Evolutionary conservation across 1,140 invertebrate species (phyloP).

Genomic region (Centruroides vittatus): DNA sequence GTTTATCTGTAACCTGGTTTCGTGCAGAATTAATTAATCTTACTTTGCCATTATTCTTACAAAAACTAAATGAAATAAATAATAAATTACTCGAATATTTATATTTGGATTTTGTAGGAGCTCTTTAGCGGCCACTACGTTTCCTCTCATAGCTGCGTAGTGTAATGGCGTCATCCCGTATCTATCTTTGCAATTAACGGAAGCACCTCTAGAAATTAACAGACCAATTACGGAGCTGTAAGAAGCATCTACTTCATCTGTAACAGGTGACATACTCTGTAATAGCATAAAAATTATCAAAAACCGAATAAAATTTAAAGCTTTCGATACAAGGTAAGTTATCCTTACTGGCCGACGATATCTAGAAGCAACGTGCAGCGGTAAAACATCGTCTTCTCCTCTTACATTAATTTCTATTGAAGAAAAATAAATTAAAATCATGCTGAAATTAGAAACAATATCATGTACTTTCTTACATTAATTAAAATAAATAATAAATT

Average conservation of each 20-base stretch:
- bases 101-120: slow-evolving; percentile 24
- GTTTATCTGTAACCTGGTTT: slow-evolving; percentile 30
- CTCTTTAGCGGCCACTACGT: slow-evolving; percentile 29
- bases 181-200: slow-evolving; percentile 30
- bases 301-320: background rate
- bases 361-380: slow-evolving; percentile 33
- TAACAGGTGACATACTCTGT: background rate
- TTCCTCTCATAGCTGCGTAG: slow-evolving; percentile 35
- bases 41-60: background rate
- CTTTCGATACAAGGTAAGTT: background rate
- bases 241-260: background rate
- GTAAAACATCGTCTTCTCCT: slow-evolving; percentile 30
- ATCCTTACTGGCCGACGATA: slow-evolving; percentile 15
- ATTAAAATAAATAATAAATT: too few species aligned
- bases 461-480: too few species aligned
- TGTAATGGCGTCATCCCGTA: slow-evolving; percentile 35
- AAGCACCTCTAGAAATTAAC: slow-evolving; percentile 29
- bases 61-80: background rate
- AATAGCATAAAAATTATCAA: background rate
- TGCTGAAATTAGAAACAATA: too few species aligned
- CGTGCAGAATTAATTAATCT: background rate
- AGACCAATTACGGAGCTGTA: slow-evolving; percentile 23
- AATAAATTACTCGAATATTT: slow-evolving; percentile 20
- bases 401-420: slow-evolving; percentile 25
- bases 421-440: background rate